These are phyloP conservation scores for Agrotis ipsilon DNA, from an alignment of 2,888 invertebrate genomes.

Conservation along the genomic window DNA sequence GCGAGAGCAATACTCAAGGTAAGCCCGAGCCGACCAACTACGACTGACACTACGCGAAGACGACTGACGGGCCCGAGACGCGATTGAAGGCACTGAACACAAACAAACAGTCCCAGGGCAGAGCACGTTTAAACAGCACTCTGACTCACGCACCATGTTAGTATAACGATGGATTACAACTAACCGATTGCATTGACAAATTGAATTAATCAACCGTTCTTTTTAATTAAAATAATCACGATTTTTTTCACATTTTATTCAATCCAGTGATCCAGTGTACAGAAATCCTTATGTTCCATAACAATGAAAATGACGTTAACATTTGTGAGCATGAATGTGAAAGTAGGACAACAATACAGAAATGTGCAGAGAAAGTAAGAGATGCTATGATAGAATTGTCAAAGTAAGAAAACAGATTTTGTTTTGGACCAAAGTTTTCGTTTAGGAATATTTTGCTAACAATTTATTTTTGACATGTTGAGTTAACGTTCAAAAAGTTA, in stretches of 20 bases:
- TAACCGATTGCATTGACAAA: constrained; percentile 1
- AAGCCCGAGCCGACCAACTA: constrained; percentile 65
- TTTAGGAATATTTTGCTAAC: constrained; percentile 46
- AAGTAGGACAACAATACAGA: constrained; percentile 25
- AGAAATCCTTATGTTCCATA: constrained; percentile 33
- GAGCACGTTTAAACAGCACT: constrained; percentile 25
- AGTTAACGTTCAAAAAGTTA: constrained; percentile 17
- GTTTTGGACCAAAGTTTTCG: constrained; percentile 40
- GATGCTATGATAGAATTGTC: constrained; percentile 16
- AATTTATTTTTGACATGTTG: constrained; percentile 18
- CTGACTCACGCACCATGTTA: constrained; percentile 39
- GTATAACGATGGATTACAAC: constrained; percentile 13
- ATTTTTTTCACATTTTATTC: constrained; percentile 21
- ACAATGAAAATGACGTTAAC: constrained; percentile 6
- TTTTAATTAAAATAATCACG: constrained; percentile 9
- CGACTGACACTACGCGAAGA: constrained; percentile 62
- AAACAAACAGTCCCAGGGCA: constrained; percentile 62
- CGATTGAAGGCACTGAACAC: constrained; percentile 63
- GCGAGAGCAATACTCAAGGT: constrained; percentile 55
- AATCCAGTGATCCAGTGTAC: constrained; percentile 53
- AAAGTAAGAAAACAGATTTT: accelerated
- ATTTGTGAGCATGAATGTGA: constrained; percentile 17
- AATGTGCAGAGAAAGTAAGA: constrained; percentile 19
- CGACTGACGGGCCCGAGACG: constrained; percentile 65
- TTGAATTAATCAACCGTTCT: not conserved